Evolutionary conservation across 2,888 invertebrate species (phyloP), one percentile per base, ranked within the genome.

Genomic region (Limulus polyphemus): DNA sequence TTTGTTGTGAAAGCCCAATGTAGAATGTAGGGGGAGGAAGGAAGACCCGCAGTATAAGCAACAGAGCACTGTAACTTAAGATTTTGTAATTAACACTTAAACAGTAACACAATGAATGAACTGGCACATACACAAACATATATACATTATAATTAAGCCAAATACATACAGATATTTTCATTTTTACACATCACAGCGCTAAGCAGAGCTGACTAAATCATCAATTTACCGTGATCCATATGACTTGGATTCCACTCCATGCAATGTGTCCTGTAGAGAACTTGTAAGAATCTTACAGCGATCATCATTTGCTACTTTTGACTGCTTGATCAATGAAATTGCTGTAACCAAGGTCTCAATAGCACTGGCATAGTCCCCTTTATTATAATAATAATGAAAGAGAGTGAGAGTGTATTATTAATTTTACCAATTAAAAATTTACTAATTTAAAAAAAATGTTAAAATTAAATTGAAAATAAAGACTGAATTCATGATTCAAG

Each of bases 301-400:
- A 75, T 99, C 99, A 77, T 99, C 98, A 71, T 87, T 86, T 0
- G 93, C 89, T 56, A 93, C 90, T 79, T 93, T 91, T 61, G 97
- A 97, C 81, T 98, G 97, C 76, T 97, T 97, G 71, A 99, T 99
- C 62, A 99, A 82, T 11, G 97, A 95, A 72, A 99, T 97, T 10
- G 99, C 99, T 0, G 99, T 99, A 63, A 97, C 94, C 68, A 99
- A 81, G 4, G 99, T 99, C 79, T 99, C 98, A 67, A 99, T 95
- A 58, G 99, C 99, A 77, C 93, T 93, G 2, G 93, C 92, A 79
- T 91, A 95, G 79, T 99, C 98, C 11, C 97, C 82, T 80, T 72
- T n/a, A 65, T 65, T n/a, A 55, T 55, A 57, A 62, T 56, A 67
- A 67, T 14, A 52, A 62, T 56, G 16, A 63, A 55, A 46, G 59